A percentile compares a stretch with the other conserved stretches of the same genome.
phyloP scores from a whole-genome alignment of 2,797 vertebrate species.

The Halcyon leucocephala region DNA sequence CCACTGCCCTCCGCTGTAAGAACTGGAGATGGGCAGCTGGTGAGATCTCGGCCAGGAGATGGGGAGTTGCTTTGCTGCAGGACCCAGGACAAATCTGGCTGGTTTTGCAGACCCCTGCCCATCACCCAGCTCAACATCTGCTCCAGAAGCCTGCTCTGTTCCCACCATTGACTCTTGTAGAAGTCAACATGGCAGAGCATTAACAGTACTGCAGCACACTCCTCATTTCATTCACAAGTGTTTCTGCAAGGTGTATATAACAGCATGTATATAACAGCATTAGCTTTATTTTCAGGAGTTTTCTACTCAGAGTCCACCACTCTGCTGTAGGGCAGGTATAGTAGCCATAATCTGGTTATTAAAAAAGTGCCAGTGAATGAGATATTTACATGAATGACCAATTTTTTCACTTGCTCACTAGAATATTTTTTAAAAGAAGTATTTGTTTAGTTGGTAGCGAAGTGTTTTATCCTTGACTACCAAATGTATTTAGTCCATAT shows the following conservation, averaged over 20 bases:
- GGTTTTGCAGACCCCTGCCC: background rate
- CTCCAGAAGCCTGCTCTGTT: background rate
- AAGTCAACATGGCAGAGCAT: background rate
- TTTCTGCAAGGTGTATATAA: background rate
- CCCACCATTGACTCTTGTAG: background rate
- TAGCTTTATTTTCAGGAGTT: background rate
- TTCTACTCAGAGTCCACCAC: background rate
- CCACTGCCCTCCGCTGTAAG: background rate
- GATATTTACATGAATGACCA: conserved; percentile 13
- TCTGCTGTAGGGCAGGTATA: background rate
- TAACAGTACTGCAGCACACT: background rate
- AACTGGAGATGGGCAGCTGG: rapidly evolving
- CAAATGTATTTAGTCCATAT: conserved; percentile 24
- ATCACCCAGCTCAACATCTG: rapidly evolving
- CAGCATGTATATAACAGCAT: no score
- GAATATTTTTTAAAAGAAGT: conserved; percentile 27
- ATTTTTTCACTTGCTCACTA: background rate
- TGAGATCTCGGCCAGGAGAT: background rate
- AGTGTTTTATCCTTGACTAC: conserved; percentile 60
- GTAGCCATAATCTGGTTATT: background rate
- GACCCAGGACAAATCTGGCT: background rate
- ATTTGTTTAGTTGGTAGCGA: conserved; percentile 52
- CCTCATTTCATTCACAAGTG: background rate
- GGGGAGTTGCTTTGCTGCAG: background rate
- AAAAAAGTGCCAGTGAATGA: background rate